These are phyloP conservation scores for Clunio marinus DNA, from an alignment of 2,888 invertebrate genomes.

Conservation along the genomic window DNA sequence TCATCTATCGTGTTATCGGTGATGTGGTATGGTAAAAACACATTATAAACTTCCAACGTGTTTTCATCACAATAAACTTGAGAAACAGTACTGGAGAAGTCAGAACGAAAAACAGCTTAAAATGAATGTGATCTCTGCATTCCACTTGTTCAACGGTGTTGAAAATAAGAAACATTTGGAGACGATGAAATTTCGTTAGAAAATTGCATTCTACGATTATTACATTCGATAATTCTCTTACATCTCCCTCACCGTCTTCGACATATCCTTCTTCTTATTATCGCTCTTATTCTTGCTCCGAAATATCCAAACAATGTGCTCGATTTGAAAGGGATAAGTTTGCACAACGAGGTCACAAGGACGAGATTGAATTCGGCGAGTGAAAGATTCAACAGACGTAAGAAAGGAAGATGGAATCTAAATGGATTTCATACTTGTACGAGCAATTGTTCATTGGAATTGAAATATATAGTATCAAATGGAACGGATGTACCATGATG, in stretches of 20 bases:
- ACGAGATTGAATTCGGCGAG: not conserved
- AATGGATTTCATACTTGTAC: slow-evolving; percentile 23
- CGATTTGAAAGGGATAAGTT: too few relatives aligned
- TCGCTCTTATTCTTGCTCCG: too few relatives aligned
- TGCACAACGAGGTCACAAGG: too few relatives aligned
- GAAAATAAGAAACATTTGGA: too few relatives aligned
- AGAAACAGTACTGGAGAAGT: not conserved
- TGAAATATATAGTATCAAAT: not conserved
- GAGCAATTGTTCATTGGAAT: slow-evolving; percentile 20
- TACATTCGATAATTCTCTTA: not conserved
- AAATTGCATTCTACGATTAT: slow-evolving; percentile 12
- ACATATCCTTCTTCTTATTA: too few relatives aligned
- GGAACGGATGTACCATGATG: not conserved
- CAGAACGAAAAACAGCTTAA: not conserved
- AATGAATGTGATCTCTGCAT: too few relatives aligned
- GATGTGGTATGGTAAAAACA: not conserved
- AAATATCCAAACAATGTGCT: too few relatives aligned
- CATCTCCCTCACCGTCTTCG: not conserved
- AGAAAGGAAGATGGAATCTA: not conserved
- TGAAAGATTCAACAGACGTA: not conserved
- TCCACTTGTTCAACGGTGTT: not conserved
- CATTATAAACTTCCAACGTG: not conserved
- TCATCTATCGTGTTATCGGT: too few relatives aligned
- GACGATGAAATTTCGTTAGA: too few relatives aligned
- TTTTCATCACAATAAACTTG: not conserved